Base-by-base conservation (phyloP, 2,888 invertebrate species). In the Cosmorhoe ocellata region DNA sequence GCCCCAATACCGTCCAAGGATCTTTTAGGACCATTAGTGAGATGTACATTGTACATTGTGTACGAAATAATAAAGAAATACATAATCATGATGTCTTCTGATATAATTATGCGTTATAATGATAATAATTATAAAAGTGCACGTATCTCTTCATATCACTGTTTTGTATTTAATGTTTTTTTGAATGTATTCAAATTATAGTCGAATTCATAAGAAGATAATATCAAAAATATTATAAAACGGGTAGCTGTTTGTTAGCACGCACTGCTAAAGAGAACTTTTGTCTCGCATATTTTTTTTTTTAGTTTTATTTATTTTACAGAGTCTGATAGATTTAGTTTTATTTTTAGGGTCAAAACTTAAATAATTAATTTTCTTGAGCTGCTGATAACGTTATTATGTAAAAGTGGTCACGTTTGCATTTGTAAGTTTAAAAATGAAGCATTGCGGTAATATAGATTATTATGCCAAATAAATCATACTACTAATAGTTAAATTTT, bases 1-100 rank as follows among this genome's bases (percentile, higher is more conserved):
- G 62, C 59, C 57, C 48, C 58, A 58, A 65, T 67, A 67, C 83
- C 83, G 83, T 83, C 83, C 83, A 79, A 74, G 78, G 78, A 76
- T 77, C 73, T 71, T 67, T 66, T 69, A 74, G 80, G 80, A 82
- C 79, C 79, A 79, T 72, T 75, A 77, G 70, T 74, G 74, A 75
- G 63, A 71, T 76, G 77, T 61, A 69, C 56, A 74, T 74, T n/a
- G n/a, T n/a, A n/a, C n/a, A 72, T 52, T 52, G 55, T 78, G 69
- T 76, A 73, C 57, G 72, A 56, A 65, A 63, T 52, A 44, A 59
- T 62, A 48, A 49, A 56, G 54, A 33, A 51, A 44, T 30, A 55
- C 39, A 45, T 55, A 51, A 54, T 52, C 52, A 43, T 46, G 38
- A 51, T 38, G 52, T 49, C 48, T 49, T 51, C 45, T 27, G 10